These are phyloP conservation scores for Anagrus nilaparvatae DNA, from an alignment of 1,140 invertebrate genomes.

Conservation along the genomic window DNA sequence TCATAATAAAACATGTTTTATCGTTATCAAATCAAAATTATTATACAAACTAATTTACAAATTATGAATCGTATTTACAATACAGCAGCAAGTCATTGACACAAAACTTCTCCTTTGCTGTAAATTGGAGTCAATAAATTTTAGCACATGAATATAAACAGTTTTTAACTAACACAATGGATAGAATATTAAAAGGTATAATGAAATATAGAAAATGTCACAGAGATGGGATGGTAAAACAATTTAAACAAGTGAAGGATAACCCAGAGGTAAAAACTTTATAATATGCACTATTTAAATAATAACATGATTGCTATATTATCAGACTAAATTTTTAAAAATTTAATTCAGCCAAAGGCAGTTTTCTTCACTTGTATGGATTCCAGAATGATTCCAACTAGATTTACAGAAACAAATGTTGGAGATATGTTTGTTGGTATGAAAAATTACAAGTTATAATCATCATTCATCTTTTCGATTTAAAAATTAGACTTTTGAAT, in stretches of 20 bases:
- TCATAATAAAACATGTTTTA: no score
- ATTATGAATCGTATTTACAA: no score
- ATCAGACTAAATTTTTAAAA: neutral
- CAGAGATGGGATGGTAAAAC: slow-evolving; percentile 75
- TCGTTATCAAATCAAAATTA: no score
- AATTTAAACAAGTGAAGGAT: slow-evolving; percentile 78
- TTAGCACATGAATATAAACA: no score
- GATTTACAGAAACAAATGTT: slow-evolving; percentile 89
- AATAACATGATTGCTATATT: neutral
- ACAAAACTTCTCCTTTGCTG: no score
- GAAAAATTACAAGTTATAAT: slow-evolving; percentile 22
- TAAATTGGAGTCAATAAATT: no score
- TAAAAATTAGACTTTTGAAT: neutral
- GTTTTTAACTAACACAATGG: no score
- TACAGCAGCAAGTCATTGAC: no score
- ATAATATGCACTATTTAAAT: neutral
- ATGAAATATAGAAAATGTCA: slow-evolving; percentile 76
- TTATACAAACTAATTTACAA: no score
- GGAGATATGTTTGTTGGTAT: slow-evolving; percentile 86
- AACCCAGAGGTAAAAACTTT: slow-evolving; percentile 64
- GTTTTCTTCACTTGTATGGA: slow-evolving; percentile 97
- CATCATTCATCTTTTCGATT: slow-evolving; percentile 9
- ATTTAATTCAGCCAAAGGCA: slow-evolving; percentile 69
- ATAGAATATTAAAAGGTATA: slow-evolving; percentile 76
- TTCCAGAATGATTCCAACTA: slow-evolving; percentile 88